Conservation (phyloP, 2,113 vertebrate genomes). For the Notechis scutatus region DNA sequence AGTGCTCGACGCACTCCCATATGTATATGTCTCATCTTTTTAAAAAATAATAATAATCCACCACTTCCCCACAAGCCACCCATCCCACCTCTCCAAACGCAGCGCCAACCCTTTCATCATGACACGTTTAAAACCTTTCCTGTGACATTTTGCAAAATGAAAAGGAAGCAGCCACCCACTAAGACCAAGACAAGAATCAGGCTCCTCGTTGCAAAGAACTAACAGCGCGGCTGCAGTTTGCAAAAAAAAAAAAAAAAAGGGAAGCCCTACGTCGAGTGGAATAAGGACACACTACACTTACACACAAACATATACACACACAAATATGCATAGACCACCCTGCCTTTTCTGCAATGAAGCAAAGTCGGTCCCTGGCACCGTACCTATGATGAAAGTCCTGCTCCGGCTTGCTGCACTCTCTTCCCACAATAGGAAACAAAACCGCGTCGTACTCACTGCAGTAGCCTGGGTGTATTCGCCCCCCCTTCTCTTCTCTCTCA, state of each 20-base stretch:
- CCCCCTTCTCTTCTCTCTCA: conserved; percentile 26
- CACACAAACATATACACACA: background rate
- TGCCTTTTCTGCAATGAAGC: background rate
- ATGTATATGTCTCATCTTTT: background rate
- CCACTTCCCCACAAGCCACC: background rate
- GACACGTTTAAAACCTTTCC: background rate
- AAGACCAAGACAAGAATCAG: background rate
- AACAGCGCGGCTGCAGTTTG: background rate
- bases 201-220: background rate
- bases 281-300: conserved; percentile 3
- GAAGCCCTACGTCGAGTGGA: background rate
- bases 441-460: conserved; percentile 42
- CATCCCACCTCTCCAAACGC: background rate
- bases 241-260: background rate
- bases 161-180: background rate
- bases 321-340: background rate
- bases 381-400: conserved; percentile 15
- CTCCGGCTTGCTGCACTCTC: conserved; percentile 52
- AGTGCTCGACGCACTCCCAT: background rate
- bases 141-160: background rate
- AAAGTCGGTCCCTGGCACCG: background rate
- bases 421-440: conserved; percentile 40
- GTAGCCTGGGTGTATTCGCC: conserved; percentile 36
- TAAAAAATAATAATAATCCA: background rate
- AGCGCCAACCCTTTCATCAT: background rate